Conservation (phyloP, 2,888 invertebrate species). For the Argynnis bischoffii region DNA sequence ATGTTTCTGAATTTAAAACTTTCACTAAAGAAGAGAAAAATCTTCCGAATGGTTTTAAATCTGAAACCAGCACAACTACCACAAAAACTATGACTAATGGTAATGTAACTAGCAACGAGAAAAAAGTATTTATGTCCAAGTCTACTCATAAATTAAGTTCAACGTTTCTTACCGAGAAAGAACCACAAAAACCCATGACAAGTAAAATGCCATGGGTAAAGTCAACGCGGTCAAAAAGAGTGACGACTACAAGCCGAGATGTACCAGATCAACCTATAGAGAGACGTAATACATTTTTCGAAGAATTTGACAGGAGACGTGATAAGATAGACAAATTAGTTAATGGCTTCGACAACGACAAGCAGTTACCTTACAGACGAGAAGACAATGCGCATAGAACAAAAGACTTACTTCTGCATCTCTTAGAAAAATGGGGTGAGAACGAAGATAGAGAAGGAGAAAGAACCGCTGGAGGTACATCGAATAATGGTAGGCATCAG, state of each 20-base stretch:
- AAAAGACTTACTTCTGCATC: constrained; percentile 88
- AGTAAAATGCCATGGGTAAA: constrained; percentile 81
- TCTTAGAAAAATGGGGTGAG: constrained; percentile 90
- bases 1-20: constrained; percentile 62
- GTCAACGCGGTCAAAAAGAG: constrained; percentile 80
- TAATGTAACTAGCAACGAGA: constrained; percentile 58
- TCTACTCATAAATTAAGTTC: constrained; percentile 70
- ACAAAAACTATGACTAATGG: constrained; percentile 68
- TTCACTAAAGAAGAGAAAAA: constrained; percentile 62
- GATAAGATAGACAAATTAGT: constrained; percentile 75
- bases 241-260: constrained; percentile 87
- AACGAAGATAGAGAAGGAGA: constrained; percentile 72
- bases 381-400: constrained; percentile 86
- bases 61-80: constrained; percentile 55
- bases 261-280: constrained; percentile 86
- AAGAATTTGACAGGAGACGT: constrained; percentile 73
- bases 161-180: constrained; percentile 65
- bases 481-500: constrained; percentile 81
- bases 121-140: constrained; percentile 67
- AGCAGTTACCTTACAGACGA: constrained; percentile 74
- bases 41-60: constrained; percentile 65
- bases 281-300: constrained; percentile 79
- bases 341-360: constrained; percentile 67
- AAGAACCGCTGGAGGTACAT: constrained; percentile 79
- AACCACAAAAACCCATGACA: constrained; percentile 72